Evolutionary conservation across 2,113 vertebrate species (phyloP).

Genomic region (Caretta caretta): DNA sequence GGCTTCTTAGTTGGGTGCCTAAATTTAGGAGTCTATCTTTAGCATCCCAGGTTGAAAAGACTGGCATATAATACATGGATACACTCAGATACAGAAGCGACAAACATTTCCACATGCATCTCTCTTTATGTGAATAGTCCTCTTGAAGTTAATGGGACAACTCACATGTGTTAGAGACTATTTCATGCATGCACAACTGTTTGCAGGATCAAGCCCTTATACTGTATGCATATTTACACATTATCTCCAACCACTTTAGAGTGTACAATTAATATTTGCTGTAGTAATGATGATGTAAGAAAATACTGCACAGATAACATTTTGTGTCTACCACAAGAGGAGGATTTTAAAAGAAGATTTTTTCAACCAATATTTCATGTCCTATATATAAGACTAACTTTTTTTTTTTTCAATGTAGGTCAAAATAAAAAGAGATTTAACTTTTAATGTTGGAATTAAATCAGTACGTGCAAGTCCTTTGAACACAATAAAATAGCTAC

Average conservation of each 20-base stretch:
- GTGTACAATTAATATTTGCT: not conserved
- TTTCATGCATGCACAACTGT: not conserved
- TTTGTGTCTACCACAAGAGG: not conserved
- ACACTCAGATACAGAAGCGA: not conserved
- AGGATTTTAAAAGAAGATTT: not conserved
- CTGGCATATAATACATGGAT: not conserved
- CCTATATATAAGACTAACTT: not conserved
- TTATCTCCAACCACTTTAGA: not conserved
- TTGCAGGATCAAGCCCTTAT: not conserved
- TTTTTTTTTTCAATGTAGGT: slow-evolving; percentile 53
- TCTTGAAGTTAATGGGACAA: not conserved
- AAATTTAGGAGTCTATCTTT: not conserved
- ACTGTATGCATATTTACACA: not conserved
- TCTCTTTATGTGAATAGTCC: fast-evolving
- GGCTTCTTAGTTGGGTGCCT: not conserved
- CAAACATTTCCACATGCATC: not conserved
- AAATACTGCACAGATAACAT: not conserved
- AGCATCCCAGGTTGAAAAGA: not conserved
- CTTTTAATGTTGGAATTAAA: slow-evolving; percentile 71
- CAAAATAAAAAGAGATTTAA: slow-evolving; percentile 63
- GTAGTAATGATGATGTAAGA: not conserved
- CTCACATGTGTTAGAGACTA: not conserved
- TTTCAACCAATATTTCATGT: not conserved
- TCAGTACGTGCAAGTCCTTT: slow-evolving; percentile 54
- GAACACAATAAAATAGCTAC: slow-evolving; percentile 62